Conservation (phyloP, 64 coral and sea anemone genomes). For the Pocillopora verrucosa region DNA sequence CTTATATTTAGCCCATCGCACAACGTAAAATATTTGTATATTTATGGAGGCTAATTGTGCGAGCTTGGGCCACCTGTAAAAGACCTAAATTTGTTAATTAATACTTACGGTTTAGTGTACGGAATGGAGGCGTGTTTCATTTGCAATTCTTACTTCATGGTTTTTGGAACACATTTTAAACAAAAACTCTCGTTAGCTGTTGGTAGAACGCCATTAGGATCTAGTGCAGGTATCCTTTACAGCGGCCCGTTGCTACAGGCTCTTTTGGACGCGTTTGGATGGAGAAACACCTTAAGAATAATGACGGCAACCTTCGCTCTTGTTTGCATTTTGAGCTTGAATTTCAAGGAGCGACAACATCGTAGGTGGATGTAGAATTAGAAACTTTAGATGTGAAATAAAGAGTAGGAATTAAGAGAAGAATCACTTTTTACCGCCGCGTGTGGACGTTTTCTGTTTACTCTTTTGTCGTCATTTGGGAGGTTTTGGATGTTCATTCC, state of each 20-base stretch:
- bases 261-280: conserved; percentile 31
- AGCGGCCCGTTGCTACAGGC: conserved; percentile 24
- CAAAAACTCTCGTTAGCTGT: conserved; percentile 26
- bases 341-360: conserved; percentile 12
- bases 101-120: not conserved
- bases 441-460: conserved; percentile 29
- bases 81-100: too few species aligned
- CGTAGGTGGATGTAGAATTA: not conserved
- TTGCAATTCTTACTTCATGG: not conserved
- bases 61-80: too few species aligned
- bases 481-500: conserved; percentile 32
- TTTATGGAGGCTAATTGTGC: too few species aligned
- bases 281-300: conserved; percentile 23
- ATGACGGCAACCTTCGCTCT: not conserved
- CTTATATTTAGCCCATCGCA: too few species aligned
- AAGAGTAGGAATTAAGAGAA: not conserved
- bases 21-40: too few species aligned
- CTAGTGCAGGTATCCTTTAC: conserved; percentile 23
- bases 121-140: conserved; percentile 28
- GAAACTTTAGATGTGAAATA: too few species aligned
- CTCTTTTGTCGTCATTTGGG: conserved; percentile 16
- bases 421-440: conserved; percentile 35
- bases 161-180: conserved; percentile 32
- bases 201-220: conserved; percentile 17
- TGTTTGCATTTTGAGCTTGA: not conserved